These are phyloP conservation scores for Virgularia gustaviana DNA, from an alignment of 92 coral and sea anemone species.

Conservation along the genomic window DNA sequence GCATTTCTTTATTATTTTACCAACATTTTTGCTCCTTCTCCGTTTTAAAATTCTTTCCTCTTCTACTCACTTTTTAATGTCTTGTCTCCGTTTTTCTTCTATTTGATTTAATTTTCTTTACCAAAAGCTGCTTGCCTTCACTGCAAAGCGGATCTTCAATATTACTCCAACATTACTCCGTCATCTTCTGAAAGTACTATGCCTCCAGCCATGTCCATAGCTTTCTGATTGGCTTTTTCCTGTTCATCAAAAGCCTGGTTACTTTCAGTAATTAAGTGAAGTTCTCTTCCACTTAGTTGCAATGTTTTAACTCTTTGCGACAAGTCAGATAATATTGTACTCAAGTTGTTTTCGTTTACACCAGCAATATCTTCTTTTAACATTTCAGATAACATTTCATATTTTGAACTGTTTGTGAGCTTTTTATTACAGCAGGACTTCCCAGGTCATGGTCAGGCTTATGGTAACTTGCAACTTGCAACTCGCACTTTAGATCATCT, in stretches of 20 bases:
- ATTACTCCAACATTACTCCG: slow-evolving; percentile 5
- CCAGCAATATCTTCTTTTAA: neutral
- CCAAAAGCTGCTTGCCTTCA: slow-evolving; percentile 12
- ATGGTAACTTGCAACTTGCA: too few species aligned
- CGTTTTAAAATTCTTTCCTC: slow-evolving; percentile 12
- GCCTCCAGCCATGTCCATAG: slow-evolving; percentile 8
- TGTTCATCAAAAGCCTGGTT: slow-evolving; percentile 1
- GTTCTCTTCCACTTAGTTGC: neutral
- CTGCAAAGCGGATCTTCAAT: slow-evolving; percentile 16
- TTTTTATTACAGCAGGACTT: too few species aligned
- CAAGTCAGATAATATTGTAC: neutral
- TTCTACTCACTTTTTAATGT: slow-evolving; percentile 7
- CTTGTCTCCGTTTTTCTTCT: neutral
- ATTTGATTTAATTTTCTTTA: slow-evolving; percentile 8
- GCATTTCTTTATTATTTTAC: neutral
- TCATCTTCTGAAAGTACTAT: slow-evolving; percentile 3
- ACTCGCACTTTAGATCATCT: too few species aligned
- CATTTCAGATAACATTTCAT: neutral
- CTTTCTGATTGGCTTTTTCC: slow-evolving; percentile 1
- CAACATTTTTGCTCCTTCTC: slow-evolving; percentile 19
- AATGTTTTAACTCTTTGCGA: neutral
- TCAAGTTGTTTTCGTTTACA: neutral
- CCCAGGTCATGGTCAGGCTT: too few species aligned
- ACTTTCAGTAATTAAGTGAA: neutral
- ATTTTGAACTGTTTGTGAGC: too few species aligned